These are phyloP conservation scores for Pseudococcus jackbeardsleyi DNA, from an alignment of 2,888 invertebrate species.

Conservation along the genomic window DNA sequence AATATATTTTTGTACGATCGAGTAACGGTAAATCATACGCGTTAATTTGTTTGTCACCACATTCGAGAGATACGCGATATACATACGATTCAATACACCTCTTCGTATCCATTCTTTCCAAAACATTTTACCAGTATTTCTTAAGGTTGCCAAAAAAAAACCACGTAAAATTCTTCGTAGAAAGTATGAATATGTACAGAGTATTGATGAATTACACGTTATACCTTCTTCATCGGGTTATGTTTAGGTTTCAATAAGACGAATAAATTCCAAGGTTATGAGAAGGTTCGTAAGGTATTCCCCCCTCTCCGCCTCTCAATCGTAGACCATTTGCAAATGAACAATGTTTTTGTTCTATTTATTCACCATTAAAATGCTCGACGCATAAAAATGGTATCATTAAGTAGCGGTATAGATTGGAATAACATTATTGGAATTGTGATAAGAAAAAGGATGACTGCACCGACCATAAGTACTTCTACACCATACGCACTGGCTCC, in stretches of 20 bases:
- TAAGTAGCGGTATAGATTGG: constrained; percentile 19
- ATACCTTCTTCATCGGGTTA: neutral
- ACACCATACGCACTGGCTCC: constrained; percentile 13
- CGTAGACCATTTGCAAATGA: neutral
- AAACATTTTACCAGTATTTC: neutral
- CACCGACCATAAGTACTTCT: neutral
- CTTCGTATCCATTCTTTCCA: neutral
- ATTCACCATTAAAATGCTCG: constrained; percentile 44
- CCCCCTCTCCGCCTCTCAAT: neutral
- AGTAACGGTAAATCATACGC: constrained; percentile 40
- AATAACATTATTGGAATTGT: constrained; percentile 60
- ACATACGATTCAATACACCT: neutral
- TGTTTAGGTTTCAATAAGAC: neutral
- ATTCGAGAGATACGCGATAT: neutral
- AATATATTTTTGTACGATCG: neutral
- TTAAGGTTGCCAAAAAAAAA: constrained; percentile 6
- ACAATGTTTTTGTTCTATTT: constrained; percentile 24
- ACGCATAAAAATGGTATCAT: constrained; percentile 24
- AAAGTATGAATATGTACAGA: neutral
- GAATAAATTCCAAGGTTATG: constrained; percentile 19
- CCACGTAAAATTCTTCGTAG: neutral
- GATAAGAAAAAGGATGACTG: constrained; percentile 46
- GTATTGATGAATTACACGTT: neutral
- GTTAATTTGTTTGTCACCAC: constrained; percentile 35
- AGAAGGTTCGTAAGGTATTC: neutral